Conservation (phyloP, 2,888 invertebrate genomes). For the Frankliniella fusca region DNA sequence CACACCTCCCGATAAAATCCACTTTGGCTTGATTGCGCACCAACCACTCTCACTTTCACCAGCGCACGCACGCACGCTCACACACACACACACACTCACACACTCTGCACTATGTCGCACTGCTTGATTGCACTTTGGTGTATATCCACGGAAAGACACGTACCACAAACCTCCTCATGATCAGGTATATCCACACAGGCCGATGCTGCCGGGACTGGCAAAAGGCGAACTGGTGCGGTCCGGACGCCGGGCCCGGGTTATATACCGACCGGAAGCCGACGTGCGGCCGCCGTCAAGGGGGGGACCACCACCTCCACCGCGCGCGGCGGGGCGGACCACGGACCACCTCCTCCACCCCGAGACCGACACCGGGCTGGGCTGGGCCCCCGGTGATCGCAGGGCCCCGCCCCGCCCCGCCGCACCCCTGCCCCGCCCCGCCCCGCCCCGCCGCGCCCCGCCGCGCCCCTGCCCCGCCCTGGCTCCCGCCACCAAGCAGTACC, state of each 20-base stretch:
- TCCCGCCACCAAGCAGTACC: background rate
- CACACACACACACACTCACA: background rate
- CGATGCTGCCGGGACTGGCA: constrained; percentile 4
- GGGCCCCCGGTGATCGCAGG: background rate
- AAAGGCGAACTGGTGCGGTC: constrained; percentile 19
- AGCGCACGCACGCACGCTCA: background rate
- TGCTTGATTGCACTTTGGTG: background rate
- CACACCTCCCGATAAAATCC: too few relatives aligned
- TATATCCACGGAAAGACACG: background rate
- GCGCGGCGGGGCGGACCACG: too few relatives aligned
- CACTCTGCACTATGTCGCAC: background rate
- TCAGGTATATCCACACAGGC: background rate
- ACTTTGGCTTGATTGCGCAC: too few relatives aligned
- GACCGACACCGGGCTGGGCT: too few relatives aligned
- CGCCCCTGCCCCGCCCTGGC: background rate
- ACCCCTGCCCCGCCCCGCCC: background rate
- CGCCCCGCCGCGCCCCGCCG: background rate
- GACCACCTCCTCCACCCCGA: too few relatives aligned
- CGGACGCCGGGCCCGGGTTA: background rate
- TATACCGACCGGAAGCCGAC: constrained; percentile 1
- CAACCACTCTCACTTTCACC: constrained; percentile 5
- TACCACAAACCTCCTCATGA: constrained; percentile 16
- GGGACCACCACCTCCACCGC: background rate
- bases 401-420: background rate
- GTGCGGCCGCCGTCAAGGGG: background rate